Evolutionary conservation across 2,797 vertebrate genomes (phyloP), one percentile per base, ranked within the genome.

Genomic region (Danionella dracula): DNA sequence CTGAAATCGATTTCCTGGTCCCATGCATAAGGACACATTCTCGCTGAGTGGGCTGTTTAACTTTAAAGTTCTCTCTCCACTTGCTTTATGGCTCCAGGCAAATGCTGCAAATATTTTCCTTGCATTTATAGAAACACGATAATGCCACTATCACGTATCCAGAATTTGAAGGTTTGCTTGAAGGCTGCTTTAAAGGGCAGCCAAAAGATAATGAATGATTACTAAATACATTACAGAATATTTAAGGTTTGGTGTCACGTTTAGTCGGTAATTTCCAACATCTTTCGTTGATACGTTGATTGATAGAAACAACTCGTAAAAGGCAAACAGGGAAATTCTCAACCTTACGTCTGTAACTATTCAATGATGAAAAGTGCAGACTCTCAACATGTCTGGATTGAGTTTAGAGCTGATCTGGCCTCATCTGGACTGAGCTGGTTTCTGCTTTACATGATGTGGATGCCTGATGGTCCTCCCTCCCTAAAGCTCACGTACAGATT

Each of bases 361-460:
- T n/a, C n/a, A n/a, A n/a, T n/a, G n/a, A n/a, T n/a, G n/a, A n/a
- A n/a, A n/a, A n/a, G n/a, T n/a, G n/a, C n/a, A n/a, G n/a, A n/a
- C n/a, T n/a, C n/a, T n/a, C n/a, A n/a, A n/a, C n/a, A n/a, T n/a
- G n/a, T n/a, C n/a, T n/a, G n/a, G n/a, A n/a, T 27, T 27, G 3
- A 2, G 41, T 46, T 16, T 53, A 34, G 27, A 44, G 15, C 4
- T 20, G 50, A 21, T 16, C 50, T 50, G 64, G 31, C 66, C 50
- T 29, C 7, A 31, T 37, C 23, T 8, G 15, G 41, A 42, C 16
- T 68, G 61, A 45, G 20, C 11, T 20, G 54, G 44, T 32, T 6
- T 8, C 12, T 71, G 68, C 73, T 32, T 81, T 73, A 84, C 80
- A 79, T 48, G n/a, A n/a, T n/a, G 62, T 79, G 85, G 74, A 85